A percentile compares a stretch with the other conserved stretches of the same genome.
Conservation (phyloP, 2,888 invertebrate genomes). For the Mythimna lalbum region DNA sequence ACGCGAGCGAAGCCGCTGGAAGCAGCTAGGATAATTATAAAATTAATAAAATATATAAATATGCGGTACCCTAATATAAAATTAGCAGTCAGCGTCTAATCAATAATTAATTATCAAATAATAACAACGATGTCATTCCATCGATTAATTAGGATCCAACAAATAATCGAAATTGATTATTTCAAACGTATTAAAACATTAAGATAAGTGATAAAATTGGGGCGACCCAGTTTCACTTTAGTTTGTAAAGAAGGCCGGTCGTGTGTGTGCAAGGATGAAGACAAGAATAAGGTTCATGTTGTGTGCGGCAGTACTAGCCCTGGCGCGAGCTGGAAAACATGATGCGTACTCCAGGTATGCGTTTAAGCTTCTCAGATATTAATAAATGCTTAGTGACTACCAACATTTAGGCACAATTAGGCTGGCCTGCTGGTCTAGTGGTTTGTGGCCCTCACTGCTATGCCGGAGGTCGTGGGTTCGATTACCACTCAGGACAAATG, state of each 20-base stretch:
- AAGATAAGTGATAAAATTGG: conserved; percentile 11
- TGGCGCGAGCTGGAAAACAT: conserved; percentile 38
- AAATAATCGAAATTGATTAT: not conserved
- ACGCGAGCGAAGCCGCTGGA: no score
- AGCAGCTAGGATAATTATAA: no score
- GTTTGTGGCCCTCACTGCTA: no score
- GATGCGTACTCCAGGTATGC: conserved; percentile 37
- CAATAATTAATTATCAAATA: conserved; percentile 12
- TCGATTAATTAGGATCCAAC: conserved; percentile 11
- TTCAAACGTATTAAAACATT: conserved; percentile 7
- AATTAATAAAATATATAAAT: not conserved
- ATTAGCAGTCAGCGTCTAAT: not conserved
- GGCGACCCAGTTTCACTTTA: not conserved
- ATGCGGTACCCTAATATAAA: conserved; percentile 1
- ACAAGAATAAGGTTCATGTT: conserved; percentile 5
- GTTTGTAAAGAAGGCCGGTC: not conserved
- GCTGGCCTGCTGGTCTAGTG: no score
- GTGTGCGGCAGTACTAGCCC: conserved; percentile 10
- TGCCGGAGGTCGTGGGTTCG: no score
- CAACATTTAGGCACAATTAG: no score
- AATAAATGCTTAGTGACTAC: not conserved
- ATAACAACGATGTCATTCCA: not conserved
- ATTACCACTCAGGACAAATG: no score
- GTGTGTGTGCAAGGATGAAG: conserved; percentile 19
- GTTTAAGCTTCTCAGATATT: not conserved